Base-by-base conservation (phyloP, 2,113 vertebrate genomes). In the Leptosomus discolor region DNA sequence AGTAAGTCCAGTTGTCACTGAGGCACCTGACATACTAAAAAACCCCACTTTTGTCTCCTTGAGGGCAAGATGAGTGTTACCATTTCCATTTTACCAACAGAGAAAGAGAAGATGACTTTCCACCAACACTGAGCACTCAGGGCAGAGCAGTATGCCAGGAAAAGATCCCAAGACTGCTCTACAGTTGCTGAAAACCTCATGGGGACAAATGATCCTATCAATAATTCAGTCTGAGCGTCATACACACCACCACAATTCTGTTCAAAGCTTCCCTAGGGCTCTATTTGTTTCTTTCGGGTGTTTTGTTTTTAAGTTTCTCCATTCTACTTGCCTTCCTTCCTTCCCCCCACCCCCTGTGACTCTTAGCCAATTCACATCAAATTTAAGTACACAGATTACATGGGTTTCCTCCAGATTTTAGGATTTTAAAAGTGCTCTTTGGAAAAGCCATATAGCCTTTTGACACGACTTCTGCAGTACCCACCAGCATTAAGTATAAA, bases 331-430 rank as follows among this genome's bases (percentile, higher is more conserved):
- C 4, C 3, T 48, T 43, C n/a, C 11, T 5, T 26, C 15, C 6
- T 5, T 22, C 12, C 8, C 13, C 8, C 10, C 4, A 2, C 9
- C 4, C 27, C 16, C 7, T 5, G 1, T 3, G 13, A 43, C 37
- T 48, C 34, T 29, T 30, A 65, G 54, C 37, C 54, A 77, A 69
- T 32, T 76, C 54, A 81, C 23, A 56, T 12, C 32, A 36, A 32
- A 37, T 36, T 34, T 32, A 84, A 57, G 50, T 13, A 65, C 20
- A 15, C 15, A 86, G 46, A 84, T 77, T 12, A 87, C 18, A 48
- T 0, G 3, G 11, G 27, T 75, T 78, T 71, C 27, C 56, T 84
- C 29, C 19, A 67, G 19, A 78, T 75, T 50, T 53, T 27, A 53
- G 34, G 50, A 53, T 34, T 3, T 21, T 36, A 85, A 65, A 53